phyloP scores from a whole-genome alignment of 2,888 invertebrate species.

The Laspeyria flexula region DNA sequence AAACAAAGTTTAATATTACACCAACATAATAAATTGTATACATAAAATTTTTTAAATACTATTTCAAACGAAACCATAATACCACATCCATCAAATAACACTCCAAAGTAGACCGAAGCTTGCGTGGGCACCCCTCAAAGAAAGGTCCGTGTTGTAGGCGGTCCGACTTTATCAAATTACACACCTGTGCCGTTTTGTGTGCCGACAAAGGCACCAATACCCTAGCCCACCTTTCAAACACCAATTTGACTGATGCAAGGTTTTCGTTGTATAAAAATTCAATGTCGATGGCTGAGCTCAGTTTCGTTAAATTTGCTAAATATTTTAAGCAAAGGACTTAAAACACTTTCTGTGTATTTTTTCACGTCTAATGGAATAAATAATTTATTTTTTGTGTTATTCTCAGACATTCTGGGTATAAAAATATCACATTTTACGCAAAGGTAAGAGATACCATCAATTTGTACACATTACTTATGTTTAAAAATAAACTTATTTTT shows the following conservation, averaged over 20 bases:
- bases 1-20: no score
- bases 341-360: no score
- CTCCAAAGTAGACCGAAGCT: constrained; percentile 63
- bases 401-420: no score
- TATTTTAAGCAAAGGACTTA: not conserved
- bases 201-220: constrained; percentile 79
- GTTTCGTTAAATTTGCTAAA: constrained; percentile 7
- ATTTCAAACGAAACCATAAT: no score
- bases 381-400: no score
- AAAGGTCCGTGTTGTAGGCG: constrained; percentile 81
- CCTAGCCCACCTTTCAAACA: constrained; percentile 62
- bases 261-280: constrained; percentile 46
- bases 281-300: constrained; percentile 47
- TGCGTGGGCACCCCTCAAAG: constrained; percentile 81
- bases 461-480: no score
- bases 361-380: no score
- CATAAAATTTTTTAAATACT: no score
- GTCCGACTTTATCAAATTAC: constrained; percentile 84
- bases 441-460: no score
- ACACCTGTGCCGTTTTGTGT: constrained; percentile 81
- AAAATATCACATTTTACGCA: no score
- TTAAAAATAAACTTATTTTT: no score
- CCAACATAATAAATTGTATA: no score
- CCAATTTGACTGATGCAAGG: constrained; percentile 46
- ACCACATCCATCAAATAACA: constrained; percentile 40